Evolutionary conservation across 1,140 invertebrate genomes (phyloP), one percentile per base, ranked within the genome.

Genomic region (Anastrepha obliqua): DNA sequence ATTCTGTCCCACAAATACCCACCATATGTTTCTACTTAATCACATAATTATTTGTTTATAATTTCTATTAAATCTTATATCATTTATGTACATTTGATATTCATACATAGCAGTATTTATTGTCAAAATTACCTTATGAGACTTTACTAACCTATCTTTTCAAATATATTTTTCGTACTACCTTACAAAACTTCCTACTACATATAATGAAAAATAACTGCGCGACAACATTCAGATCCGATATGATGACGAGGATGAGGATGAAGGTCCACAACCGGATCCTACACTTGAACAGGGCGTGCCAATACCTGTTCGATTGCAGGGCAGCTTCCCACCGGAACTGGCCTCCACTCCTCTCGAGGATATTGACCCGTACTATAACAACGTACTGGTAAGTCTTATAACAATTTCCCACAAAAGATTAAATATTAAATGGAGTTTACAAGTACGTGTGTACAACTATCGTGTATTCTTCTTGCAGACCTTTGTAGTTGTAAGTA

Each of bases 401-500:
- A 7, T 39, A 74, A 74, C 6, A 74, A 39, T 74, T 15, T 74
- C 6, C 4, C n/a, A 42, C 1, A 74, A 42, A 74, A 9, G 0
- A 13, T 20, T 67, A 9, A 74, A 74, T 74, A 85, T 85, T 29
- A 29, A 29, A 29, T 29, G 29, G 29, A 29, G 29, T 29, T 29
- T 29, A 29, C 29, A 29, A 29, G 29, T 29, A 29, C 29, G 29
- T 29, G 29, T 29, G 29, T 29, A 29, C 29, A 29, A 29, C 29
- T 29, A 29, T 29, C 29, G 29, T 81, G 6, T 47, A 3, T 81
- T 62, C 93, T 94, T 92, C 92, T 95, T 96, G 87, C 96, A 99
- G 98, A 99, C 98, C 93, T 99, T 99, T 95, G 97, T 99, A 95
- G 98, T 99, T 91, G 95, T 99, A 94, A 99, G 98, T 95, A 99